Evolutionary conservation across 1,140 invertebrate genomes (phyloP).

Genomic region (Drosophila albomicans): DNA sequence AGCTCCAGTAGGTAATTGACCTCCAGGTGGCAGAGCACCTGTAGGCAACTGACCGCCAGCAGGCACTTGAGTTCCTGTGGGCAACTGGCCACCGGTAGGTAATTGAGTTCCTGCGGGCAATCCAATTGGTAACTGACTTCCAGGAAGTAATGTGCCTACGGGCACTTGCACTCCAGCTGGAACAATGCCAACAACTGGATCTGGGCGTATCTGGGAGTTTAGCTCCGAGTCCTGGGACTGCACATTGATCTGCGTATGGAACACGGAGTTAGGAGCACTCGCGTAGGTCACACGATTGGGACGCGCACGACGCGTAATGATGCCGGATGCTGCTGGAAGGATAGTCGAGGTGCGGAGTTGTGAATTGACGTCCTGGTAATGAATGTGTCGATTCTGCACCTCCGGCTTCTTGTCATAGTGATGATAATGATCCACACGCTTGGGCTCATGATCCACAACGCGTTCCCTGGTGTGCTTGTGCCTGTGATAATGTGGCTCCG

Average conservation of each 20-base stretch:
- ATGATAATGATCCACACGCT: conserved; percentile 71
- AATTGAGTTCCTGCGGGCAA: background rate
- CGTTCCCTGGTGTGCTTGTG: conserved; percentile 71
- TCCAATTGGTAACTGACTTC: conserved; percentile 13
- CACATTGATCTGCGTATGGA: conserved; percentile 76
- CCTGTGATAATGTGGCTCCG: conserved; percentile 62
- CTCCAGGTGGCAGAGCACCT: background rate
- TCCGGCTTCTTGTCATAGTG: conserved; percentile 73
- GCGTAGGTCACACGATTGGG: conserved; percentile 63
- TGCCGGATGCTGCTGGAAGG: conserved; percentile 55
- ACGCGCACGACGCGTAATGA: conserved; percentile 55
- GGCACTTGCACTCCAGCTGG: conserved; percentile 47
- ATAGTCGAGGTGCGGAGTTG: conserved; percentile 46
- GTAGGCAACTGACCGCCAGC: background rate
- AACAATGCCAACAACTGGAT: conserved; percentile 14
- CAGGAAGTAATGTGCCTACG: conserved; percentile 28
- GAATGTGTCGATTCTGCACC: conserved; percentile 68
- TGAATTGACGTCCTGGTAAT: conserved; percentile 58
- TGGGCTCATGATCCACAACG: conserved; percentile 53
- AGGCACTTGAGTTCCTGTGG: background rate
- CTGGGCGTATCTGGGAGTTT: conserved; percentile 53
- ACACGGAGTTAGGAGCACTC: conserved; percentile 74
- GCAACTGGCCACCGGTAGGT: conserved; percentile 6
- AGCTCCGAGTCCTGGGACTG: conserved; percentile 73
- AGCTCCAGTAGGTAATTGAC: background rate